A percentile compares a stretch with the other conserved stretches of the same genome.
Evolutionary conservation across 2,797 vertebrate species (phyloP).

Genomic region (Sebastes minor): DNA sequence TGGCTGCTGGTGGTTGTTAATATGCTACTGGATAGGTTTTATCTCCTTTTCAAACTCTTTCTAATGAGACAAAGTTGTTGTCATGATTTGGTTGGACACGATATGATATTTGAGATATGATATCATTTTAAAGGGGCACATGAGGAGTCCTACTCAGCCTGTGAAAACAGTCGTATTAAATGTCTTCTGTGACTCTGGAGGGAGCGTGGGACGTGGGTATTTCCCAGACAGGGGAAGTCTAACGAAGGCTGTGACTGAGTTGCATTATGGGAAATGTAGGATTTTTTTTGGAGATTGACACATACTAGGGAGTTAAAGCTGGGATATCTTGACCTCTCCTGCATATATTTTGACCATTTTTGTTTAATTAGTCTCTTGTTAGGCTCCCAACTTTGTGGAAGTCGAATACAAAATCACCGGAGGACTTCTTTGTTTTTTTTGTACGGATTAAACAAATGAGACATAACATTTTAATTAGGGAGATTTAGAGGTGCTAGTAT

Average conservation of each 20-base stretch:
- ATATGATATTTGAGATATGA: neutral
- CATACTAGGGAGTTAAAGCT: neutral
- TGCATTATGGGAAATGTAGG: neutral
- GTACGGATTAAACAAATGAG: neutral
- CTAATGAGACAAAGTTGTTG: neutral
- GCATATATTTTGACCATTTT: neutral
- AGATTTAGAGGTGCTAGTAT: neutral
- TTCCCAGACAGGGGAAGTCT: neutral
- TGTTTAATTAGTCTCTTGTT: neutral
- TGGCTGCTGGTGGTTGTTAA: neutral
- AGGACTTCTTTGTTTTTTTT: neutral
- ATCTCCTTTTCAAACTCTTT: neutral
- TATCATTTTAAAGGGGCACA: neutral
- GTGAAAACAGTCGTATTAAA: neutral
- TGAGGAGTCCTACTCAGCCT: neutral
- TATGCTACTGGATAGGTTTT: neutral
- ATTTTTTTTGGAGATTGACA: neutral
- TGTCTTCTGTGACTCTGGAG: neutral
- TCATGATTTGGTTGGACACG: neutral
- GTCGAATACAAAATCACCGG: neutral
- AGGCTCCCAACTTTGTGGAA: neutral
- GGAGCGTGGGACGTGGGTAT: neutral
- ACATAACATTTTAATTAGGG: neutral
- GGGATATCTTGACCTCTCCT: neutral
- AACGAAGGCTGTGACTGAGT: neutral